Evolutionary conservation across 2,113 vertebrate genomes (phyloP), one percentile per base, ranked within the genome.

Genomic region (Menidia beryllina): DNA sequence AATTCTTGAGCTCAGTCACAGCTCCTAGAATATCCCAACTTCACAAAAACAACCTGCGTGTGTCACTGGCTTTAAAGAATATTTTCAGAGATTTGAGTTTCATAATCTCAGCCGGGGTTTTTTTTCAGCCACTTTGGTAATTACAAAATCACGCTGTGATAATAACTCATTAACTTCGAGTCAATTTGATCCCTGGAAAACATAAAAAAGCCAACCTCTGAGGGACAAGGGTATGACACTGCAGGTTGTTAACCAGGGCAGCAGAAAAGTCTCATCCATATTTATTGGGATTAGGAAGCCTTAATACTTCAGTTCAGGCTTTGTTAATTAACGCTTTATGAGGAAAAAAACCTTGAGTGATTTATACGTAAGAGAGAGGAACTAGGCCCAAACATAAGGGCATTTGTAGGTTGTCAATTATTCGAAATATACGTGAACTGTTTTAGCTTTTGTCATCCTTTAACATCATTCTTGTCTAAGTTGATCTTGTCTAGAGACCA

Each of bases 211-310:
- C 20, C 39, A 30, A 61, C 56, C 67, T 69, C 25, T 65, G 47
- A 70, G 50, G 27, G 59, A 48, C 69, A 72, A 71, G 75, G 76
- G 56, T 63, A 65, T 53, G 71, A 45, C 50, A 53, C 71, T 60
- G 84, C 75, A 80, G 68, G 69, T 75, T 79, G 72, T 84, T 76
- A 65, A 77, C 82, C 23, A 43, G 41, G 52, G 34, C 27, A 51
- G 23, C 27, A 55, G 62, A 69, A 45, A 65, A 74, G 51, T 79
- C 63, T 83, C 79, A 85, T 87, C 81, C 77, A 86, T 84, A 89
- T 90, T 89, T 88, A 88, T 80, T 72, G 77, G 77, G 89, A 90
- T 91, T 89, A 91, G 36, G 48, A 63, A 17, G 77, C 62, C 72
- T 90, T 89, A 86, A 84, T 69, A 71, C 72, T 83, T 65, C 51